Conservation (phyloP, 30 jellyfish, hydroid and myxozoan species). For the Aurelia aurita region DNA sequence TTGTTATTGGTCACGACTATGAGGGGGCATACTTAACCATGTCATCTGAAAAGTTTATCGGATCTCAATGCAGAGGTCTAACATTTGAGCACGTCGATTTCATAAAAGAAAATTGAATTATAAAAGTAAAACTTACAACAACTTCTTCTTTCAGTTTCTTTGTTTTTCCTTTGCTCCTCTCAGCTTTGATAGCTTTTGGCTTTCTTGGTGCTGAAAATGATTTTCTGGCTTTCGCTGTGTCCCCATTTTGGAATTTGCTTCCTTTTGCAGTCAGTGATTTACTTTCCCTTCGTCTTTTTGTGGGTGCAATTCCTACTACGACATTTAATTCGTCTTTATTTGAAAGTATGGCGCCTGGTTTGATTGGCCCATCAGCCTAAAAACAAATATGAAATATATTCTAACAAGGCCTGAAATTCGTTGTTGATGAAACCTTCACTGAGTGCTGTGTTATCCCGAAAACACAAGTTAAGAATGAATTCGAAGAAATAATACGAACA, state of each 20-base stretch:
- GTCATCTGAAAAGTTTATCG: too few species aligned
- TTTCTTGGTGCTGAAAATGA: slow-evolving; percentile 31
- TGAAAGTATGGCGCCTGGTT: slow-evolving; percentile 68
- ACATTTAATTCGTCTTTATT: slow-evolving; percentile 11
- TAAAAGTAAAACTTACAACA: slow-evolving; percentile 30
- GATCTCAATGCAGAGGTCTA: too few species aligned
- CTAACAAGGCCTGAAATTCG: too few species aligned
- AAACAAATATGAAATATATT: not conserved
- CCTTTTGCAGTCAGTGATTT: slow-evolving; percentile 3
- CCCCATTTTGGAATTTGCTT: slow-evolving; percentile 12
- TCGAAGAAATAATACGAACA: too few species aligned
- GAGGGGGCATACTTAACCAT: too few species aligned
- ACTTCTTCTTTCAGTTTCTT: slow-evolving; percentile 39
- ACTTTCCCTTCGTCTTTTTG: slow-evolving; percentile 42
- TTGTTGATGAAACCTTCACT: too few species aligned
- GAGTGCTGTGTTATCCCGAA: too few species aligned
- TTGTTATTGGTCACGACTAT: too few species aligned
- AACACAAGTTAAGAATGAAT: too few species aligned
- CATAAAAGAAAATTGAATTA: not conserved
- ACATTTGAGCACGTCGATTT: too few species aligned
- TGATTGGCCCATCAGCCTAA: slow-evolving; percentile 74
- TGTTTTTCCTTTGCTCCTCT: slow-evolving; percentile 16
- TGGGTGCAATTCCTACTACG: not conserved
- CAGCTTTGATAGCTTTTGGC: slow-evolving; percentile 42
- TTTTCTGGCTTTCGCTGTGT: slow-evolving; percentile 26